Percentiles rank a stretch among this genome's conserved stretches.
Conservation (phyloP, 2,888 invertebrate genomes). For the Deilephila elpenor region DNA sequence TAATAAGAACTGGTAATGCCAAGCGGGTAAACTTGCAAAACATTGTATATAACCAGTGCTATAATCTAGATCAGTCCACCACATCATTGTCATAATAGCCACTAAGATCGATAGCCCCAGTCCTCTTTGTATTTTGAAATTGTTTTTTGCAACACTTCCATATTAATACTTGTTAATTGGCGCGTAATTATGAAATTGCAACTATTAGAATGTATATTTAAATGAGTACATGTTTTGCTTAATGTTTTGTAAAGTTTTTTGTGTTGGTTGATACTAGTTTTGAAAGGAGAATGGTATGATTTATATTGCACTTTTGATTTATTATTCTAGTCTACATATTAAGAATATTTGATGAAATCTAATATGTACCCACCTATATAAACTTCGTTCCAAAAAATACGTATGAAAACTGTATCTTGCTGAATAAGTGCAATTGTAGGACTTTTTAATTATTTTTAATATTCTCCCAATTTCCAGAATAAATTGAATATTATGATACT, state of each 20-base stretch:
- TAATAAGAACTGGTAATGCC: constrained; percentile 29
- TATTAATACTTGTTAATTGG: constrained; percentile 18
- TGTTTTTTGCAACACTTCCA: constrained; percentile 4
- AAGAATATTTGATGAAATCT: not conserved
- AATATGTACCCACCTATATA: not conserved
- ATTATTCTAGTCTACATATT: not conserved
- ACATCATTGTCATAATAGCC: constrained; percentile 20
- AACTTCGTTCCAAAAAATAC: too few species aligned
- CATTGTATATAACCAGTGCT: constrained; percentile 25
- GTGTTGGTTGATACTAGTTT: not conserved
- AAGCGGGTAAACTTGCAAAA: constrained; percentile 31
- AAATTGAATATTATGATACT: too few species aligned
- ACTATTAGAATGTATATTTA: constrained; percentile 15
- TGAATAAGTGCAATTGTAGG: too few species aligned
- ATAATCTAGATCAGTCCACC: constrained; percentile 24
- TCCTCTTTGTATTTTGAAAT: constrained; percentile 21
- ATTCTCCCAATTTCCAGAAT: too few species aligned
- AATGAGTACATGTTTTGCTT: not conserved
- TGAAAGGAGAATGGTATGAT: not conserved
- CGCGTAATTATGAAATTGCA: constrained; percentile 12
- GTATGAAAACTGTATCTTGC: too few species aligned
- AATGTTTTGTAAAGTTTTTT: constrained; percentile 17
- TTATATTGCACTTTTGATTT: not conserved
- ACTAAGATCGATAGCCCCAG: not conserved
- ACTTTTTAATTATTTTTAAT: too few species aligned